These are phyloP conservation scores for Carabus problematicus DNA, from an alignment of 2,888 invertebrate genomes.

Conservation along the genomic window DNA sequence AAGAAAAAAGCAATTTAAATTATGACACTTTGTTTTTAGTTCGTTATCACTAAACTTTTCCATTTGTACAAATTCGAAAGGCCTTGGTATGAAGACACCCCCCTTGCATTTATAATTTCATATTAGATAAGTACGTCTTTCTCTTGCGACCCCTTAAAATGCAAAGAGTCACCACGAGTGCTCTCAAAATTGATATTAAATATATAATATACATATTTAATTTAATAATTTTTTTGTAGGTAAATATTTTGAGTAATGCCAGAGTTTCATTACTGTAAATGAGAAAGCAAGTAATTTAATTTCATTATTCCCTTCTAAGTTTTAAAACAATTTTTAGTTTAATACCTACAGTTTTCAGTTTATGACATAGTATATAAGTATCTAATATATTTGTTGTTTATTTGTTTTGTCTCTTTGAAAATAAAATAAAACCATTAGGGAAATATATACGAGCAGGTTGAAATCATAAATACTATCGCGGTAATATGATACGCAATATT, in stretches of 20 bases:
- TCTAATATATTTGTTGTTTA: neutral
- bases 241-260: no score
- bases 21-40: slow-evolving; percentile 29
- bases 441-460: neutral
- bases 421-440: neutral
- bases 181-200: neutral
- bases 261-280: no score
- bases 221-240: no score
- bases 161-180: no score
- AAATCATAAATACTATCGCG: neutral
- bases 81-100: slow-evolving; percentile 11
- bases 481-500: no score
- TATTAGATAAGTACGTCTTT: neutral
- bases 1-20: slow-evolving; percentile 39
- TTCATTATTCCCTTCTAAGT: no score
- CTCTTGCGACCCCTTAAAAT: neutral
- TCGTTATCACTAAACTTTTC: slow-evolving; percentile 37
- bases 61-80: slow-evolving; percentile 22
- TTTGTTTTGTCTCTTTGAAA: neutral
- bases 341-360: no score
- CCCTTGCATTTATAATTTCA: slow-evolving; percentile 16
- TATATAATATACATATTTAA: no score
- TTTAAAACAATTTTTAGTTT: no score
- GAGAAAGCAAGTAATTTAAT: no score
- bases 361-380: no score